Evolutionary conservation across 2,888 invertebrate species (phyloP).

Genomic region (Lamellibrachia columna): DNA sequence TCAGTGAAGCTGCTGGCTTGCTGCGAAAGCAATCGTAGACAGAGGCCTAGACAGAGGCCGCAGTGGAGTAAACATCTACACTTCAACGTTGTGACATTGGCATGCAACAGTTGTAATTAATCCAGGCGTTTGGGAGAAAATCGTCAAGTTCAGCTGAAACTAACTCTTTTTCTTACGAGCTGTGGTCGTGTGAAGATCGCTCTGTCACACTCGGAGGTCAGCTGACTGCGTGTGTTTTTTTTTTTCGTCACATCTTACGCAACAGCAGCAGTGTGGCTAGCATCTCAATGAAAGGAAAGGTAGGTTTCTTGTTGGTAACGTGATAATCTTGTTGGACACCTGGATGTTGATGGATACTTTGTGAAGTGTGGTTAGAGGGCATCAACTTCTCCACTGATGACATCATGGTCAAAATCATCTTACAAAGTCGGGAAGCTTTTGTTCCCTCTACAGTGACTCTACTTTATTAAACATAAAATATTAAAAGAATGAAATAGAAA

Average conservation of each 20-base stretch:
- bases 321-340: not conserved
- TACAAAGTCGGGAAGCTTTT: no score
- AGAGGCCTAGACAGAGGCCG: not conserved
- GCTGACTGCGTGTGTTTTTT: not conserved
- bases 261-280: not conserved
- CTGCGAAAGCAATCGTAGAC: not conserved
- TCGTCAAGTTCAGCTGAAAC: not conserved
- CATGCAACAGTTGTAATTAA: not conserved
- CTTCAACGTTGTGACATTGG: not conserved
- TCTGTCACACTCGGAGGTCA: not conserved
- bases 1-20: not conserved
- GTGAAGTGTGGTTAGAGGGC: not conserved
- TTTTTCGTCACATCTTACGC: not conserved
- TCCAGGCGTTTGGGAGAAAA: not conserved
- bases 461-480: no score
- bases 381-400: not conserved
- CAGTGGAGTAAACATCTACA: not conserved
- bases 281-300: constrained; percentile 11
- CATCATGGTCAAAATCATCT: no score
- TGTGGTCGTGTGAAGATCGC: not conserved
- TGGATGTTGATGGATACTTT: not conserved
- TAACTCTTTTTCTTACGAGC: not conserved
- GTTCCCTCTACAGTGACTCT: no score
- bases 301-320: not conserved
- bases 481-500: no score